Conservation (phyloP, 2,888 invertebrate species). For the Acrobasis repandana region DNA sequence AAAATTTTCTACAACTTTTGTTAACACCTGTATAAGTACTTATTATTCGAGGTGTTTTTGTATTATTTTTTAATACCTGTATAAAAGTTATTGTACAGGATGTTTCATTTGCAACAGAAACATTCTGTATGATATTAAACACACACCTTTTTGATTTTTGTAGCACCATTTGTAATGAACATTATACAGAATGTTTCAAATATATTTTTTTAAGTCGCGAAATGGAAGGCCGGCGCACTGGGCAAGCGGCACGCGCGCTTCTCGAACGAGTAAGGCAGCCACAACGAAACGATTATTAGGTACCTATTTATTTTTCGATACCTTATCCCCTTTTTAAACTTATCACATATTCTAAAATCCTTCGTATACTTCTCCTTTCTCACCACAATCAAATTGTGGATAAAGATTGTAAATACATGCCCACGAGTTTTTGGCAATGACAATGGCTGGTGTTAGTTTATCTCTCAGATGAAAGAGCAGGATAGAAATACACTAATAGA, state of each 20-base stretch:
- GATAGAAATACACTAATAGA: no score
- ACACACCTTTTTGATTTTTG: neutral
- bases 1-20: neutral
- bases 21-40: constrained; percentile 14
- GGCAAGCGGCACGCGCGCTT: constrained; percentile 8
- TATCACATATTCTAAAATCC: neutral
- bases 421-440: neutral
- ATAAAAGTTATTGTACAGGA: constrained; percentile 20
- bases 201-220: constrained; percentile 20
- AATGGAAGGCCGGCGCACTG: constrained; percentile 15
- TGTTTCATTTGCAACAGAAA: constrained; percentile 16
- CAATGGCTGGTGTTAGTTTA: neutral
- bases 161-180: constrained; percentile 6
- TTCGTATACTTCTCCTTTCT: neutral
- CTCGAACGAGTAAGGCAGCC: constrained; percentile 15
- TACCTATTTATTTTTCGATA: constrained; percentile 14
- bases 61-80: constrained; percentile 10
- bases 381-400: neutral
- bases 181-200: constrained; percentile 19
- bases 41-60: constrained; percentile 17
- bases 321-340: neutral
- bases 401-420: neutral
- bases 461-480: neutral
- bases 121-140: constrained; percentile 13
- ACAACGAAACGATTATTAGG: constrained; percentile 16